Conservation (phyloP, 2,888 invertebrate species). For the Sclerodermus sp. region DNA sequence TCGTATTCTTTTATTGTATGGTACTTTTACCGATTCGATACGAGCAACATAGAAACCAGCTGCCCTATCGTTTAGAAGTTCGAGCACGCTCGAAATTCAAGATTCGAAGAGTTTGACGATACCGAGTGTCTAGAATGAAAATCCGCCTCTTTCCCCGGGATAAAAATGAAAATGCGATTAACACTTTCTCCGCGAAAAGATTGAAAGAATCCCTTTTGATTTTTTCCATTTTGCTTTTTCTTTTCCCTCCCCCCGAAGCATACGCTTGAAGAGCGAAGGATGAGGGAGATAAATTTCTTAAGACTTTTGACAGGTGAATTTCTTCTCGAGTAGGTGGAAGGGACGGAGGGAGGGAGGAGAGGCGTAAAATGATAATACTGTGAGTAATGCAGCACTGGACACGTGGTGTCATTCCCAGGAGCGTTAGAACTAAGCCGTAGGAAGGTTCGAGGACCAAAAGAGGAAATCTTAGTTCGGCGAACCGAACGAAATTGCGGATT, state of each 20-base stretch:
- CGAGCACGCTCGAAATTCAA: constrained; percentile 10
- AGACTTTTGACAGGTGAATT: too few relatives aligned
- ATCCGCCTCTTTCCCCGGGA: too few relatives aligned
- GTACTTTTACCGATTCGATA: constrained; percentile 26
- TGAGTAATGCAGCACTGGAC: not conserved
- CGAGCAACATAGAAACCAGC: constrained; percentile 20
- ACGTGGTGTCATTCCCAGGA: constrained; percentile 26
- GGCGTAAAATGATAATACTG: too few relatives aligned
- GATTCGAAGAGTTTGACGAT: not conserved
- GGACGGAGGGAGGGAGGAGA: too few relatives aligned
- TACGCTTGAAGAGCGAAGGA: not conserved
- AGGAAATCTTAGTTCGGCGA: constrained; percentile 32
- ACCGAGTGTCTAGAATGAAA: too few relatives aligned
- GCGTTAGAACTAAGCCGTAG: constrained; percentile 37
- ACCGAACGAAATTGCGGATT: constrained; percentile 41
- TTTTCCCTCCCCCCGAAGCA: not conserved
- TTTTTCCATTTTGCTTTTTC: not conserved
- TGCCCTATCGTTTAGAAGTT: constrained; percentile 22
- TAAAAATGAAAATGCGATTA: not conserved
- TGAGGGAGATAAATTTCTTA: not conserved
- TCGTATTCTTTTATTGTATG: constrained; percentile 30
- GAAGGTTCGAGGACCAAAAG: constrained; percentile 13
- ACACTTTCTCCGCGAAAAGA: not conserved
- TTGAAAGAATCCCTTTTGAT: not conserved
- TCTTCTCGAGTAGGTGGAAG: not conserved